Evolutionary conservation across 2,888 invertebrate species (phyloP).

Genomic region (Crepidodera aurea): DNA sequence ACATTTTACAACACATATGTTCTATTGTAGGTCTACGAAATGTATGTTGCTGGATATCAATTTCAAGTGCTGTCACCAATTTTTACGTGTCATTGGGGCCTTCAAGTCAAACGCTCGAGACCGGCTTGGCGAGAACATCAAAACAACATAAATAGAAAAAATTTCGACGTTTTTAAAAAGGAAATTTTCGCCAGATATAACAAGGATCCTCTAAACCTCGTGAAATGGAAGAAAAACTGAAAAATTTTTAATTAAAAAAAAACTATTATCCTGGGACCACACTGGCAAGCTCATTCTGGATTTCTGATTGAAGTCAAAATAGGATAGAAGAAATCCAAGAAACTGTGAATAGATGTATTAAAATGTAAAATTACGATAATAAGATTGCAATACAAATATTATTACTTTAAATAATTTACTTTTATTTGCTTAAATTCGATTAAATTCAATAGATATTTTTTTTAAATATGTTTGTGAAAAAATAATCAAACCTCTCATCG

Average conservation of each 20-base stretch:
- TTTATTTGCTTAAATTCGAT: too few species aligned
- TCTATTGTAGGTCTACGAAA: constrained; percentile 83
- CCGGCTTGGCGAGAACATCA: constrained; percentile 89
- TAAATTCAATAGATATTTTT: too few species aligned
- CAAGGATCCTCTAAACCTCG: constrained; percentile 70
- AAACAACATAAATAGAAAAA: constrained; percentile 81
- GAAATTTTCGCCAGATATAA: constrained; percentile 82
- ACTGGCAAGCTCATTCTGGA: background rate
- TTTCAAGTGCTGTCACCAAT: constrained; percentile 88
- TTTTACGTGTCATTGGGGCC: constrained; percentile 90
- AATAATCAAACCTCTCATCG: too few species aligned
- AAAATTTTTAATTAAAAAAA: background rate
- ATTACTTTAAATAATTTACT: too few species aligned
- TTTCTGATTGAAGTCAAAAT: too few species aligned
- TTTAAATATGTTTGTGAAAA: too few species aligned
- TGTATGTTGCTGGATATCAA: constrained; percentile 88
- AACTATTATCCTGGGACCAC: constrained; percentile 14
- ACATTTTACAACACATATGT: too few species aligned
- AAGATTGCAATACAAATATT: too few species aligned
- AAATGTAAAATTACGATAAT: too few species aligned
- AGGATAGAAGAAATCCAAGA: too few species aligned
- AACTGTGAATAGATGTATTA: too few species aligned
- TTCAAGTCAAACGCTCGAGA: constrained; percentile 79
- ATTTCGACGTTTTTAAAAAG: constrained; percentile 83
- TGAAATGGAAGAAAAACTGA: constrained; percentile 37